Percentiles rank a stretch among this genome's conserved stretches.
phyloP scores from a whole-genome alignment of 2,888 invertebrate genomes.

The Calephelis perditalis region DNA sequence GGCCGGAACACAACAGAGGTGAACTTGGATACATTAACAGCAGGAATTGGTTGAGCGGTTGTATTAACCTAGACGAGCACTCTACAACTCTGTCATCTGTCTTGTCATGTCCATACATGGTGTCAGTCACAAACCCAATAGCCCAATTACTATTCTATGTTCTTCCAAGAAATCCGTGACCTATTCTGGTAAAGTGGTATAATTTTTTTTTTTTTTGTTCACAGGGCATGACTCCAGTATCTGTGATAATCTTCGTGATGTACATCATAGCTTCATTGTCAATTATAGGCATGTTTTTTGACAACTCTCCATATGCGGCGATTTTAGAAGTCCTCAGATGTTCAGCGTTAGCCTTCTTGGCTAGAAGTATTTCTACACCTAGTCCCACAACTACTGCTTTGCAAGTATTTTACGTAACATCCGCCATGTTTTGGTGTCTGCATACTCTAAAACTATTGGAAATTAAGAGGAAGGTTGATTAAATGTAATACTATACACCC shows the following conservation, averaged over 20 bases:
- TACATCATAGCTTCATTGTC: constrained; percentile 84
- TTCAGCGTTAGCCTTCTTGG: constrained; percentile 74
- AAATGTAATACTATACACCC: neutral
- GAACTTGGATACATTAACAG: too few species aligned
- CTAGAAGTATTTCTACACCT: constrained; percentile 56
- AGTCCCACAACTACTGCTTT: constrained; percentile 59
- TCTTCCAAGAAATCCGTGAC: too few species aligned
- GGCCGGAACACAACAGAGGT: too few species aligned
- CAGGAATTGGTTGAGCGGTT: too few species aligned
- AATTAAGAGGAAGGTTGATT: constrained; percentile 53
- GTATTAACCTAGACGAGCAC: too few species aligned
- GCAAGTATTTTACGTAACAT: constrained; percentile 78
- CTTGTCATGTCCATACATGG: too few species aligned
- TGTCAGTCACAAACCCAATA: too few species aligned
- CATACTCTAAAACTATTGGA: constrained; percentile 78
- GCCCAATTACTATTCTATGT: too few species aligned
- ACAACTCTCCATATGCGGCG: constrained; percentile 80
- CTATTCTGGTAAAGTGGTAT: too few species aligned
- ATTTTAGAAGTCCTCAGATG: constrained; percentile 82
- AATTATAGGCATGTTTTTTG: constrained; percentile 84
- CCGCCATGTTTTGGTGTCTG: constrained; percentile 81
- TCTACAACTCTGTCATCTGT: too few species aligned
- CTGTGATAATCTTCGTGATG: constrained; percentile 76
- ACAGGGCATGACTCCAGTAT: constrained; percentile 80
- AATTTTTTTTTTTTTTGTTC: constrained; percentile 19